Evolutionary conservation across 2,888 invertebrate genomes (phyloP).

Genomic region (Anagyrus pseudococci): DNA sequence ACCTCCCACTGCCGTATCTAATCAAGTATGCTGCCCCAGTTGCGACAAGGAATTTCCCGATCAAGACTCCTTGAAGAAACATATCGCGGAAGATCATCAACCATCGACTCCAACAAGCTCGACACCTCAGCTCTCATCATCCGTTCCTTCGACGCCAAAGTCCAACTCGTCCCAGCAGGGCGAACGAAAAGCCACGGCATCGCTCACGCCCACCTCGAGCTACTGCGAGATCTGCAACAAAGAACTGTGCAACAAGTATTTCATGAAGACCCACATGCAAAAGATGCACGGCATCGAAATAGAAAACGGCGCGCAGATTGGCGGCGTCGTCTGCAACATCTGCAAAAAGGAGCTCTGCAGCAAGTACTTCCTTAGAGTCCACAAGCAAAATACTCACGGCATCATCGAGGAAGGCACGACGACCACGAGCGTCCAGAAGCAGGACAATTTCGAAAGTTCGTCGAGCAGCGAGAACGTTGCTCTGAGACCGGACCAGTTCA

Average conservation of each 20-base stretch:
- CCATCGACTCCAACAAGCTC: constrained; percentile 44
- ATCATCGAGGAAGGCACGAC: constrained; percentile 81
- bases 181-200: constrained; percentile 69
- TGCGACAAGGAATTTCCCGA: constrained; percentile 70
- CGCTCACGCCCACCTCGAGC: constrained; percentile 77
- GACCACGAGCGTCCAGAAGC: constrained; percentile 50
- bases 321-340: constrained; percentile 94
- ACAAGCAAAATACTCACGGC: constrained; percentile 97
- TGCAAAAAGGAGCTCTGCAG: constrained; percentile 98
- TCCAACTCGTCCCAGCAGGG: constrained; percentile 28
- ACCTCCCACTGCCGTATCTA: constrained; percentile 44
- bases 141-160: constrained; percentile 23
- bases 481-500: constrained; percentile 66
- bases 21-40: constrained; percentile 60
- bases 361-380: constrained; percentile 95
- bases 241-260: constrained; percentile 99
- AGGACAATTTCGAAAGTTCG: constrained; percentile 47
- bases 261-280: constrained; percentile 99
- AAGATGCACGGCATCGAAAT: constrained; percentile 97
- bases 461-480: constrained; percentile 58
- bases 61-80: constrained; percentile 72
- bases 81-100: constrained; percentile 74
- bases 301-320: constrained; percentile 90
- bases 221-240: constrained; percentile 98
- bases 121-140: constrained; percentile 34